A percentile compares a stretch with the other conserved stretches of the same genome.
Conservation (phyloP, 2,888 invertebrate species). For the Oithona nana region DNA sequence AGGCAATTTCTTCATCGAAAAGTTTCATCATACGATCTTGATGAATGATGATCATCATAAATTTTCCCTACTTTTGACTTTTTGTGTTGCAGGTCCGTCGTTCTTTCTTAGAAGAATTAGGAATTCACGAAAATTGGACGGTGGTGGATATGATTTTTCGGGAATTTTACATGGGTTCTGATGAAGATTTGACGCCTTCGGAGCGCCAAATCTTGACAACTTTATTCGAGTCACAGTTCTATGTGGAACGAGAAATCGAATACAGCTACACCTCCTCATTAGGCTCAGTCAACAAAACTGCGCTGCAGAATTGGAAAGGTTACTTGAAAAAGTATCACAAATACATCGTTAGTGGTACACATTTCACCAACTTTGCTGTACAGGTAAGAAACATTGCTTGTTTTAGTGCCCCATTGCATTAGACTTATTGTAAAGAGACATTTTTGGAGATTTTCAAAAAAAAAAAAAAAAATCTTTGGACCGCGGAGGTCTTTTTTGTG, state of each 20-base stretch:
- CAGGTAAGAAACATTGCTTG: no score
- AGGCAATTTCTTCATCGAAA: no score
- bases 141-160: constrained; percentile 5
- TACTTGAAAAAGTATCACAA: neutral
- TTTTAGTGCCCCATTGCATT: no score
- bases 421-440: no score
- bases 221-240: neutral
- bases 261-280: neutral
- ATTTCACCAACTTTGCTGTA: constrained; percentile 5
- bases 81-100: constrained; percentile 5
- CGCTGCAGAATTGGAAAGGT: constrained; percentile 2
- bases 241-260: constrained; percentile 2
- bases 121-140: constrained; percentile 2
- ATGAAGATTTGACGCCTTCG: neutral
- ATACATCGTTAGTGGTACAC: neutral
- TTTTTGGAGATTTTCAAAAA: no score
- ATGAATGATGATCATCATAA: no score
- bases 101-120: constrained; percentile 1
- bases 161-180: constrained; percentile 8
- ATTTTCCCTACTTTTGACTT: neutral
- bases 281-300: constrained; percentile 10
- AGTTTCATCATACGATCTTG: no score
- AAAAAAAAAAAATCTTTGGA: no score
- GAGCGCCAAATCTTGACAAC: neutral
- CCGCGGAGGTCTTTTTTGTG: no score